Conservation (phyloP, 1,140 invertebrate species). For the Formica exsecta region DNA sequence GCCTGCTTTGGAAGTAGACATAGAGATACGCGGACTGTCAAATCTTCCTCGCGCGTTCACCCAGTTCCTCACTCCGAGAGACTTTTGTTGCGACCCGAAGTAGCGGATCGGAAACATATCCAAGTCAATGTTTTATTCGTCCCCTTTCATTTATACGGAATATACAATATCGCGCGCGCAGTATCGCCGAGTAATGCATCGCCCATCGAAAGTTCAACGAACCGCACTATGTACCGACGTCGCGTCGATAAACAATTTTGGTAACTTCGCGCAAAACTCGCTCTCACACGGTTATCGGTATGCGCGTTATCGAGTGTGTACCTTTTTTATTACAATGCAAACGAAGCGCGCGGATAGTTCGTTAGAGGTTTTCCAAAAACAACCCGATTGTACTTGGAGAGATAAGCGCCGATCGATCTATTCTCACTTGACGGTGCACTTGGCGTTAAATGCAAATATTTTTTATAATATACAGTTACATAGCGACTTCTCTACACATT, state of each 20-base stretch:
- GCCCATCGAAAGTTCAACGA: constrained; percentile 49
- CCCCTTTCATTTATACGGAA: constrained; percentile 42
- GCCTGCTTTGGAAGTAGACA: constrained; percentile 1
- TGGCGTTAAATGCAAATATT: too few relatives aligned
- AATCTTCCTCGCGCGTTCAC: not conserved
- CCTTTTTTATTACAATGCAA: constrained; percentile 11
- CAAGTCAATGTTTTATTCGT: constrained; percentile 61
- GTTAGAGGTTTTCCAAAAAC: not conserved
- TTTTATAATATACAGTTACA: not conserved
- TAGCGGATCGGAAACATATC: constrained; percentile 63
- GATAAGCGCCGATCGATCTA: not conserved
- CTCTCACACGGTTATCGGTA: constrained; percentile 9
- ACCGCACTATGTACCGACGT: not conserved
- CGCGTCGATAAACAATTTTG: constrained; percentile 45
- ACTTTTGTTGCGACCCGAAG: constrained; percentile 52
- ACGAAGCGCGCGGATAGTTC: not conserved
- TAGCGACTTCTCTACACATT: too few relatives aligned
- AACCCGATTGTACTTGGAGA: not conserved
- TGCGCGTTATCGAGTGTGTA: too few relatives aligned
- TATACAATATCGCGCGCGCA: not conserved
- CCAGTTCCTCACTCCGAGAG: not conserved
- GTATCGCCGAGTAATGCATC: constrained; percentile 18
- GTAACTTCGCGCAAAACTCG: not conserved
- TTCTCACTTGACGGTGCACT: not conserved
- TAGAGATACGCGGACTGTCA: not conserved